Conservation (phyloP, 2,113 vertebrate species). For the Thermophis baileyi region DNA sequence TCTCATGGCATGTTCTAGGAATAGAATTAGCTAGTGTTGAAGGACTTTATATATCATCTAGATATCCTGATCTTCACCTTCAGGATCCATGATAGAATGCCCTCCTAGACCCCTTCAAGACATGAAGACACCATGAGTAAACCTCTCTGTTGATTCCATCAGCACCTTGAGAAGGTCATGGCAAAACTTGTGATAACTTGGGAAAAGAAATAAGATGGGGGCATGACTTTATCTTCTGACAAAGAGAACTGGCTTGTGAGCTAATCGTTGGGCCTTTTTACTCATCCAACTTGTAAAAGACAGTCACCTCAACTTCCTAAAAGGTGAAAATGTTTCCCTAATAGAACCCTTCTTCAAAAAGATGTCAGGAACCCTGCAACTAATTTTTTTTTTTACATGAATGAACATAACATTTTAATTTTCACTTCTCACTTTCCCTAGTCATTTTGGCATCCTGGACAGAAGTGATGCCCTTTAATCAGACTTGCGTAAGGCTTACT, state of each 20-base stretch:
- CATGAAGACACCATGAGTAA: background rate
- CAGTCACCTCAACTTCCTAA: background rate
- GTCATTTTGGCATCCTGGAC: background rate
- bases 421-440: background rate
- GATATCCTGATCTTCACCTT: background rate
- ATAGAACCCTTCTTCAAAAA: background rate
- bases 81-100: background rate
- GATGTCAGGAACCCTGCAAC: background rate
- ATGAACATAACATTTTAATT: background rate
- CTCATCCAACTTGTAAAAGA: background rate
- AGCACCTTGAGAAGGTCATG: background rate
- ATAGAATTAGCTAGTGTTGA: background rate
- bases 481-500: background rate
- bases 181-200: background rate
- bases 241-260: background rate
- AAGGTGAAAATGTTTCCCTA: background rate
- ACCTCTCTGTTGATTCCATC: background rate
- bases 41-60: background rate
- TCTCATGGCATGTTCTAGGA: background rate
- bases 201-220: background rate
- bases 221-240: background rate
- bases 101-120: background rate
- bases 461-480: background rate
- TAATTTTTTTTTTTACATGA: background rate
- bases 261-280: background rate